Conservation (phyloP, 1,140 invertebrate species). For the Drosophila sturtevanti region DNA sequence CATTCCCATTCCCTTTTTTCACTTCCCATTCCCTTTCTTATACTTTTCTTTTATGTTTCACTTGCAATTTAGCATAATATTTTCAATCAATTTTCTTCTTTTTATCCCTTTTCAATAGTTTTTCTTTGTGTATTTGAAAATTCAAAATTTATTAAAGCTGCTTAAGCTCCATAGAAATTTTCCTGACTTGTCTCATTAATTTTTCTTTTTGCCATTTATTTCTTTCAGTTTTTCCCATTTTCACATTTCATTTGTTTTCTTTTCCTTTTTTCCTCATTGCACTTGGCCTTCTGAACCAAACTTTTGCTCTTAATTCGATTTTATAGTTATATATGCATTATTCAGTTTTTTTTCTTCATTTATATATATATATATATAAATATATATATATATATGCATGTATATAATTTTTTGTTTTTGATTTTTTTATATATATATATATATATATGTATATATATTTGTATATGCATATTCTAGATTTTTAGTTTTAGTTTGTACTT, state of each 20-base stretch:
- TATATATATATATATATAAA: slow-evolving; percentile 31
- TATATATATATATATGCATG: slow-evolving; percentile 32
- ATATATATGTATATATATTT: slow-evolving; percentile 25
- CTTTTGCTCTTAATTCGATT: slow-evolving; percentile 48
- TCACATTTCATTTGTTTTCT: neutral
- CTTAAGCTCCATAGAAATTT: slow-evolving; percentile 52
- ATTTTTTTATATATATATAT: slow-evolving; percentile 36
- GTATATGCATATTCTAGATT: slow-evolving; percentile 77
- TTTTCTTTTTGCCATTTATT: slow-evolving; percentile 4
- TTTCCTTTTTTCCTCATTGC: slow-evolving; percentile 32
- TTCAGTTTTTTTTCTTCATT: neutral
- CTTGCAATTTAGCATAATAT: slow-evolving; percentile 17
- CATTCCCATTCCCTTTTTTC: slow-evolving; percentile 38
- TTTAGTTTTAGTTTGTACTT: slow-evolving; percentile 72
- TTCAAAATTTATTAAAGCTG: slow-evolving; percentile 39
- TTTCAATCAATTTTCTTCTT: slow-evolving; percentile 21
- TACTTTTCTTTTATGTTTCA: slow-evolving; percentile 11
- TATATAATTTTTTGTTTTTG: slow-evolving; percentile 26
- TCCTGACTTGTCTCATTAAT: slow-evolving; percentile 5
- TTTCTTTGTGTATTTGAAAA: neutral
- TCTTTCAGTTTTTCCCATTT: neutral
- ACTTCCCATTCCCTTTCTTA: slow-evolving; percentile 19
- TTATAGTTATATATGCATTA: slow-evolving; percentile 43
- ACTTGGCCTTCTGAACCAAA: slow-evolving; percentile 32
- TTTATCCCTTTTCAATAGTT: neutral